Evolutionary conservation across 2,113 vertebrate species (phyloP), one percentile per base, ranked within the genome.

Genomic region (Micronycteris hirsuta): DNA sequence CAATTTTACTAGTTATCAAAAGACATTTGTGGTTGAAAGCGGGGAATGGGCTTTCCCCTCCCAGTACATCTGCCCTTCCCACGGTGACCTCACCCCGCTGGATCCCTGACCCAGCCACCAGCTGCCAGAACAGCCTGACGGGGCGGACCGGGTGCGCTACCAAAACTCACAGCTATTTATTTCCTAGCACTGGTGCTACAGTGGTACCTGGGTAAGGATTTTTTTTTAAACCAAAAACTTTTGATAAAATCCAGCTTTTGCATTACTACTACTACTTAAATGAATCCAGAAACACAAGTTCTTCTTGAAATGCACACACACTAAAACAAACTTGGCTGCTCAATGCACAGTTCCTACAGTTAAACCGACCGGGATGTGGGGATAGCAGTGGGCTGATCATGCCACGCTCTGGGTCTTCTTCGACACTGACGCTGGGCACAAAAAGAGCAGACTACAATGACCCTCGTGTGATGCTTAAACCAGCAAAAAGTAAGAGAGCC

Each of bases 1-100:
- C 83, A 94, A 86, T 96, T 96, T 70, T 78, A 3, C 76, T 91
- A 80, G 92, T 95, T 97, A 96, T 68, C 77, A 95, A 92, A 90
- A 78, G 92, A 67, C 82, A 76, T 84, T 96, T 97, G 96, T 2
- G 9, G 92, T 91, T 20, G 76, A 83, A 91, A 31, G 68, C 47
- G 2, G 1, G 67, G 94, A 96, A 71, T 6, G 4, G 26, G 26
- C 22, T 85, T 87, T 61, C 73, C 65, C 67, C 22, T 73, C 82
- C 1, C 47, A 45, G 28, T 24, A 0, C 83, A 58, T 78, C 96
- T 88, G 17, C 85, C 22, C 22, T 78, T 58, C 73, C 89, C 0
- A 1, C 3, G 6, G 61, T 86, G 74, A 91, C 82, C 96, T 96
- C n/a, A 65, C 9, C 6, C 16, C 2, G 12, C 90, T 61, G 73